These are phyloP conservation scores for Eupleurogrammus muticus DNA, from an alignment of 2,797 vertebrate genomes.

Conservation along the genomic window DNA sequence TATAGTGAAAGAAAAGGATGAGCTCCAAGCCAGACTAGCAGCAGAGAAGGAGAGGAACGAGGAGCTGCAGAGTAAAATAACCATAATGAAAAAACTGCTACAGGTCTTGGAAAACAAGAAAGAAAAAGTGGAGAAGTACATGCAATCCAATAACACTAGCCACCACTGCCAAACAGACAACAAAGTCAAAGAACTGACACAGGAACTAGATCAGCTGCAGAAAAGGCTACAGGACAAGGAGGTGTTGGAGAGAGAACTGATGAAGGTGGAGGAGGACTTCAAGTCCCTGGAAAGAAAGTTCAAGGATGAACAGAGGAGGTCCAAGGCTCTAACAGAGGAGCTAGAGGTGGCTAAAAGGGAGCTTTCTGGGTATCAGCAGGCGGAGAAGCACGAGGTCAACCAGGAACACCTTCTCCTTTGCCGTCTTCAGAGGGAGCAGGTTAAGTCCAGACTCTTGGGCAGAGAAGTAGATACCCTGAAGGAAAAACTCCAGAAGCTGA, in stretches of 20 bases:
- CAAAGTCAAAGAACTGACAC: constrained; percentile 93
- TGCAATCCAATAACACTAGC: constrained; percentile 70
- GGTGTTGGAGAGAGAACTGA: constrained; percentile 89
- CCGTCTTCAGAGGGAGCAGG: constrained; percentile 94
- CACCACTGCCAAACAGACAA: constrained; percentile 89
- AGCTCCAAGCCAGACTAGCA: constrained; percentile 89
- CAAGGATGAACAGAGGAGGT: constrained; percentile 86
- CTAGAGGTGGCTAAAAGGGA: constrained; percentile 89
- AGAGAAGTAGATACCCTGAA: constrained; percentile 92
- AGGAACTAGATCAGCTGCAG: constrained; percentile 91
- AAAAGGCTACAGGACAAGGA: constrained; percentile 93
- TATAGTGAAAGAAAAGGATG: constrained; percentile 90
- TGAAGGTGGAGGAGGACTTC: constrained; percentile 91
- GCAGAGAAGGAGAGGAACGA: constrained; percentile 90
- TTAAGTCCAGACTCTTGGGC: constrained; percentile 91
- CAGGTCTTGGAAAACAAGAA: constrained; percentile 89
- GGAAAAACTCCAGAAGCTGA: constrained; percentile 94
- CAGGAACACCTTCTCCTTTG: constrained; percentile 92
- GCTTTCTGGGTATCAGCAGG: constrained; percentile 90
- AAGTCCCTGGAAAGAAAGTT: constrained; percentile 90
- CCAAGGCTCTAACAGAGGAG: constrained; percentile 87
- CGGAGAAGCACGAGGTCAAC: constrained; percentile 91
- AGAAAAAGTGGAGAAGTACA: constrained; percentile 83
- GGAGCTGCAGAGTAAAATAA: constrained; percentile 91
- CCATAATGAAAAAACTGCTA: constrained; percentile 89